Evolutionary conservation across 2,797 vertebrate genomes (phyloP).

Genomic region (Spondyliosoma cantharus): DNA sequence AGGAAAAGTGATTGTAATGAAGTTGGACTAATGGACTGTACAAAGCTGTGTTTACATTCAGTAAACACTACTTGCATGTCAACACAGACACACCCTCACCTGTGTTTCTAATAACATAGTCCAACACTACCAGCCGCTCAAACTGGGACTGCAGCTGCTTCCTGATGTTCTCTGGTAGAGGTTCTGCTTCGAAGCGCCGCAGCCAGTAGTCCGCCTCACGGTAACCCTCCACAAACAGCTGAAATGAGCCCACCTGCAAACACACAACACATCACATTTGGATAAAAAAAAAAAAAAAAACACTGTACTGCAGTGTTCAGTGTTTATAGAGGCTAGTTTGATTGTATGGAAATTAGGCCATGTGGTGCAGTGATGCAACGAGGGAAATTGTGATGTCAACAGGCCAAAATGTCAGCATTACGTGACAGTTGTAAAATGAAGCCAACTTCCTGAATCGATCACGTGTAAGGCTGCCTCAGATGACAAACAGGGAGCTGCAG

Average conservation of each 20-base stretch:
- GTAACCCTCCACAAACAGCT: slow-evolving; percentile 96
- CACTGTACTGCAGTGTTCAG: background rate
- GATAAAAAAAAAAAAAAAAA: background rate
- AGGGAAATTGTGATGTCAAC: background rate
- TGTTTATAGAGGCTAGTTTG: background rate
- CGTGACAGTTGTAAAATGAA: slow-evolving; percentile 15
- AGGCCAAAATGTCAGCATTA: background rate
- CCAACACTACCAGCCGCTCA: slow-evolving; percentile 94
- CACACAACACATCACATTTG: background rate
- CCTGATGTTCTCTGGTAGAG: slow-evolving; percentile 96
- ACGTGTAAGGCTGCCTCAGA: background rate
- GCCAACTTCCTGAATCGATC: slow-evolving; percentile 23
- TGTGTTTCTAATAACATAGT: slow-evolving; percentile 98
- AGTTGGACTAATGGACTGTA: background rate
- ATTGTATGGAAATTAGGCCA: background rate
- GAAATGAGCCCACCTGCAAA: slow-evolving; percentile 94
- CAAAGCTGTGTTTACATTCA: background rate
- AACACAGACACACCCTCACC: slow-evolving; percentile 80
- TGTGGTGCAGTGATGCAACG: background rate
- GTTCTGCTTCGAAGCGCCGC: slow-evolving; percentile 95
- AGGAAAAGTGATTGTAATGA: background rate
- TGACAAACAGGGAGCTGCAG: background rate
- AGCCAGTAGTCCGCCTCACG: slow-evolving; percentile 97
- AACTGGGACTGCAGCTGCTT: slow-evolving; percentile 98
- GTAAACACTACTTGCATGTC: slow-evolving; percentile 9